These are phyloP conservation scores for Heteractis magnifica DNA, from an alignment of 92 coral and sea anemone genomes.

Conservation along the genomic window DNA sequence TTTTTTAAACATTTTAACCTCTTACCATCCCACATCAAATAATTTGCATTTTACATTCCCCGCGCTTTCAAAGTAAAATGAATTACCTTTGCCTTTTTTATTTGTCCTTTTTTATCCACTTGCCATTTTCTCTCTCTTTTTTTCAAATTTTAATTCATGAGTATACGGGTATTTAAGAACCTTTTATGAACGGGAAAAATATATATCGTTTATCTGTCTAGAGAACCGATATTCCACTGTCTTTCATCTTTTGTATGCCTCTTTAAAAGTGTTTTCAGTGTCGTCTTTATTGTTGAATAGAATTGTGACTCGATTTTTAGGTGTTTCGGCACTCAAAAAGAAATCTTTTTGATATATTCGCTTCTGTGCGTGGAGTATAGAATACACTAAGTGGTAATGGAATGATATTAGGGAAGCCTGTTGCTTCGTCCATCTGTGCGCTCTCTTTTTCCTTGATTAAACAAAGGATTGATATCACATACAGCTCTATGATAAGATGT, in stretches of 20 bases:
- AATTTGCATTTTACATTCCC: no score
- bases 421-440: background rate
- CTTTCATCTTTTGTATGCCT: background rate
- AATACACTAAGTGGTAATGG: background rate
- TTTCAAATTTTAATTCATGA: no score
- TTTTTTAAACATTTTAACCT: no score
- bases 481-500: background rate
- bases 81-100: no score
- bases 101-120: no score
- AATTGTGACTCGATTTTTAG: background rate
- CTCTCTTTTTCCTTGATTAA: background rate
- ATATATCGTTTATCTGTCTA: no score
- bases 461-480: constrained; percentile 4
- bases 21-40: no score
- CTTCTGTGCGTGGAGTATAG: background rate
- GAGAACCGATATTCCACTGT: background rate
- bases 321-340: background rate
- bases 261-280: background rate
- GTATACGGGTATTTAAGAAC: no score
- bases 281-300: background rate
- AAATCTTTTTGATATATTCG: background rate
- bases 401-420: background rate
- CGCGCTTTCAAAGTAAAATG: no score
- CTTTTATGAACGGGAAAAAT: no score
- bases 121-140: no score